Percentiles rank a stretch among this genome's conserved stretches.
These are phyloP conservation scores for Spinus olivaceus DNA, from an alignment of 2,797 vertebrate species.

Conservation along the genomic window DNA sequence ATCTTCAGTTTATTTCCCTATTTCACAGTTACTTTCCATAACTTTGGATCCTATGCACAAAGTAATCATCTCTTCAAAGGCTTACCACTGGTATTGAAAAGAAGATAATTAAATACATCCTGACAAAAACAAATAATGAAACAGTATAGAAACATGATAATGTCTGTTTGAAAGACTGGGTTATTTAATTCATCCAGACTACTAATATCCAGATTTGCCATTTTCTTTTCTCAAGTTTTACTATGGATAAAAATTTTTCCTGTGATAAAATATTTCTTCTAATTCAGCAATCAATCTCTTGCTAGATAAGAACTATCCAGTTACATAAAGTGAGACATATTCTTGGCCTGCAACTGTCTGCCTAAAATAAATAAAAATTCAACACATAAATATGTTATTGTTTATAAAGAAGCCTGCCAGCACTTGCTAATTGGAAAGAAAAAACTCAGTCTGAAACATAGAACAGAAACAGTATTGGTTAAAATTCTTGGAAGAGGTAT, in stretches of 20 bases:
- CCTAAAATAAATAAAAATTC: not conserved
- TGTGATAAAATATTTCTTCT: not conserved
- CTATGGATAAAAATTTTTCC: not conserved
- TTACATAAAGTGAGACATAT: not conserved
- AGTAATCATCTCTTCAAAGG: not conserved
- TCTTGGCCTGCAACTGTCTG: not conserved
- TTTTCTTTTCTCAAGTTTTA: not conserved
- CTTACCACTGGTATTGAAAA: not conserved
- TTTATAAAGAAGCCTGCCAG: not conserved
- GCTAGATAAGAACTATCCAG: not conserved
- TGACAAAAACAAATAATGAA: not conserved
- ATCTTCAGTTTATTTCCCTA: not conserved
- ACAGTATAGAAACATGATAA: not conserved
- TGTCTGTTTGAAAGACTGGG: not conserved
- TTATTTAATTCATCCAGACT: not conserved
- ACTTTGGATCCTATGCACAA: not conserved
- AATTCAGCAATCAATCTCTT: not conserved
- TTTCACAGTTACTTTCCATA: not conserved
- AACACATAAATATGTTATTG: not conserved
- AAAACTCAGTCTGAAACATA: not conserved
- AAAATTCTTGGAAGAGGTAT: conserved; percentile 8
- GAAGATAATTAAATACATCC: not conserved
- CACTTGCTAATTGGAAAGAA: not conserved
- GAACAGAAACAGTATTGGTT: not conserved
- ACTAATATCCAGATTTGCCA: not conserved